phyloP scores from a whole-genome alignment of 2,113 vertebrate species.

The Patagioenas fasciata region DNA sequence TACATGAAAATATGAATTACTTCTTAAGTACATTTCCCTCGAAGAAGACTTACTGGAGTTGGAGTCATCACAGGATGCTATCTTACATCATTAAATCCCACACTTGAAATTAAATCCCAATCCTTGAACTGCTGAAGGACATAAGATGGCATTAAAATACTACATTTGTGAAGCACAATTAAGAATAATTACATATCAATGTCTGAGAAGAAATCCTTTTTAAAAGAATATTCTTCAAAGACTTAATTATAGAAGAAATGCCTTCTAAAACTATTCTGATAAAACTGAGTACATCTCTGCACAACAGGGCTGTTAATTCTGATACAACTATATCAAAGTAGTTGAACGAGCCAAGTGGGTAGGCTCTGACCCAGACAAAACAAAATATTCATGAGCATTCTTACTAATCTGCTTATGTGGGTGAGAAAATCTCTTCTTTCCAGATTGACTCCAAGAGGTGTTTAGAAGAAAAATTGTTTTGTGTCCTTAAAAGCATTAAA shows the following conservation, averaged over 20 bases:
- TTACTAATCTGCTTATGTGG: neutral
- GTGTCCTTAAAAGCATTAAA: neutral
- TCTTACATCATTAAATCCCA: neutral
- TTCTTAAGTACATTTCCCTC: neutral
- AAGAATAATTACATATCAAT: neutral
- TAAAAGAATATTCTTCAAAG: neutral
- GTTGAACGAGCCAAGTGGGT: neutral
- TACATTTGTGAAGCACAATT: neutral
- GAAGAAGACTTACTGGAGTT: neutral
- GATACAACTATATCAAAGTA: neutral
- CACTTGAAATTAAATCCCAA: neutral
- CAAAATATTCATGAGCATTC: neutral
- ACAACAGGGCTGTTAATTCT: neutral
- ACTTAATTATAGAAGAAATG: neutral
- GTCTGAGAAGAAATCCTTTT: neutral
- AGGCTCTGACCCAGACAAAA: neutral
- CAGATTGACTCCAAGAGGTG: neutral
- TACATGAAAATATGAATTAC: neutral
- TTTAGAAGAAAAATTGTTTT: neutral
- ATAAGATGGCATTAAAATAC: neutral
- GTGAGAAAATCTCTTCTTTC: constrained; percentile 6
- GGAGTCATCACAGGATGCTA: neutral
- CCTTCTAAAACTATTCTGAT: neutral
- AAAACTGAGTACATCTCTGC: neutral
- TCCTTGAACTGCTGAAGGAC: neutral